A percentile compares a stretch with the other conserved stretches of the same genome.
These are phyloP conservation scores for Andrena dorsata DNA, from an alignment of 2,888 invertebrate genomes.

Conservation along the genomic window DNA sequence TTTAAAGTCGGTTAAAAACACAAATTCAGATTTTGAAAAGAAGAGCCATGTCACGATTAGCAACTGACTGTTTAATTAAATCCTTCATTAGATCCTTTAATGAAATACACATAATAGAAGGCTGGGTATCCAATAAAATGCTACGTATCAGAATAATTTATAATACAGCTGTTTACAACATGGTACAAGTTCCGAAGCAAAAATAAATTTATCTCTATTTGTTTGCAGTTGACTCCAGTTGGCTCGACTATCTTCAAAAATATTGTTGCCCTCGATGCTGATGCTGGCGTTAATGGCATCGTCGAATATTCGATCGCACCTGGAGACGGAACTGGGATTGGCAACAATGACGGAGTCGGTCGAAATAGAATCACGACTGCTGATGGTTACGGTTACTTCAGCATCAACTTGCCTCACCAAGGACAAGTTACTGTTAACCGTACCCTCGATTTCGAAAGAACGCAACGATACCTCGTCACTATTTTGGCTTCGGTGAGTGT, in stretches of 20 bases:
- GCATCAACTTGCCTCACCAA: constrained; percentile 94
- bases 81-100: no score
- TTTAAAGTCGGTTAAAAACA: no score
- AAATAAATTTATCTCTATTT: neutral
- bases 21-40: no score
- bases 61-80: no score
- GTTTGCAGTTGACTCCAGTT: constrained; percentile 92
- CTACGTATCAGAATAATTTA: no score
- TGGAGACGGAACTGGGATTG: constrained; percentile 87
- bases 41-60: no score
- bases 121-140: no score
- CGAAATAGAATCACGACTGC: constrained; percentile 87
- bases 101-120: no score
- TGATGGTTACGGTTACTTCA: constrained; percentile 93
- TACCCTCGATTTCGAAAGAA: constrained; percentile 94
- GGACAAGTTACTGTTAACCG: constrained; percentile 95
- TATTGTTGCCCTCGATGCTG: constrained; percentile 92
- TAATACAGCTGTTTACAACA: no score
- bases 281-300: constrained; percentile 95
- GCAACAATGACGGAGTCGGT: constrained; percentile 87
- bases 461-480: constrained; percentile 94
- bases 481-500: constrained; percentile 93
- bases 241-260: constrained; percentile 94
- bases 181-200: no score
- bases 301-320: constrained; percentile 94